Evolutionary conservation across 2,113 vertebrate species (phyloP).

Genomic region (Pituophis catenifer): DNA sequence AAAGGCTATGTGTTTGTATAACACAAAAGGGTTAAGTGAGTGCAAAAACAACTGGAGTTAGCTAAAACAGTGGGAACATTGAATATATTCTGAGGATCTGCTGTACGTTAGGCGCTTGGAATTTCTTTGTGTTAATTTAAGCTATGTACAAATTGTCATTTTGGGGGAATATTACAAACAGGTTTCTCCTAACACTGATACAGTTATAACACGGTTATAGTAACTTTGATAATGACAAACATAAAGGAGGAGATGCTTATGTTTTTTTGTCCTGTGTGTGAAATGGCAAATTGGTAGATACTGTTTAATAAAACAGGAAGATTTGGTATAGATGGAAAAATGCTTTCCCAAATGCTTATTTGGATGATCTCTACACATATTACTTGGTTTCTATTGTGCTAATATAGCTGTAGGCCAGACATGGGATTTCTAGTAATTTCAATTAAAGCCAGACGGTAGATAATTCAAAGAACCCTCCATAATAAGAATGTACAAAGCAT

Average conservation of each 20-base stretch:
- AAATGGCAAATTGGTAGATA: background rate
- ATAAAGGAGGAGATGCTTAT: background rate
- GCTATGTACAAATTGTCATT: background rate
- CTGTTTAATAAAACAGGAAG: background rate
- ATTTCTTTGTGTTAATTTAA: background rate
- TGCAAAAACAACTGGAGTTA: background rate
- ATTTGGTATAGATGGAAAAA: background rate
- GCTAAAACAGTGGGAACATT: background rate
- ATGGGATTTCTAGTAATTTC: background rate
- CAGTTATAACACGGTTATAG: too few relatives aligned
- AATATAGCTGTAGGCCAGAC: background rate
- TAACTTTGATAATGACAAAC: background rate
- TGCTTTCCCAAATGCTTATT: background rate
- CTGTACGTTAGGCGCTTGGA: background rate
- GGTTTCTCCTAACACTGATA: background rate
- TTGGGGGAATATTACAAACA: background rate
- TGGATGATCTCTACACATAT: background rate
- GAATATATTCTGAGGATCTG: background rate
- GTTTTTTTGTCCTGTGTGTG: background rate
- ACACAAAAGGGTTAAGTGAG: background rate
- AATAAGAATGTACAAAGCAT: background rate
- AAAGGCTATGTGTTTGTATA: background rate
- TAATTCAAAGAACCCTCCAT: background rate
- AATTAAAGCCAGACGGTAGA: background rate
- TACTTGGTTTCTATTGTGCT: background rate